These are phyloP conservation scores for Tetanocera ferruginea DNA, from an alignment of 2,888 invertebrate species.

Conservation along the genomic window DNA sequence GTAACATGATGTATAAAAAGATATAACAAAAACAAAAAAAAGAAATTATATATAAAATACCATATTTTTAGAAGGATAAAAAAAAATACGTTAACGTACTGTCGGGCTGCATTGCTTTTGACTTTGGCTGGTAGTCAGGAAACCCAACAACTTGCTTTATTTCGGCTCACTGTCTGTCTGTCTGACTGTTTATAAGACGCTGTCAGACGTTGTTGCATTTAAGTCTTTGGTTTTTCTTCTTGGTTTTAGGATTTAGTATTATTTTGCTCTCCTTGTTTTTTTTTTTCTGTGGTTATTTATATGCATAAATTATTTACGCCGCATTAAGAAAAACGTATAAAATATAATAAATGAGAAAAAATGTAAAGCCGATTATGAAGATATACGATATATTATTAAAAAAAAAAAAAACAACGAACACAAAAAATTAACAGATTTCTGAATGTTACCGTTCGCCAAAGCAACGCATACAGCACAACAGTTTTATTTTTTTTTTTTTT, in stretches of 20 bases:
- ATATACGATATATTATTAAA: neutral
- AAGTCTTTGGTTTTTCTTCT: neutral
- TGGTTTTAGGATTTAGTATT: conserved; percentile 3
- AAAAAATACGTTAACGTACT: neutral
- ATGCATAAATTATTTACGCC: conserved; percentile 63
- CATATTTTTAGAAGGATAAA: conserved; percentile 27
- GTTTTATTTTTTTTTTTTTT: neutral
- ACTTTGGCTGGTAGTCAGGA: neutral
- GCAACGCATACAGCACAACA: neutral
- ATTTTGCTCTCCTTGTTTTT: conserved; percentile 10
- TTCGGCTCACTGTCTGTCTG: neutral
- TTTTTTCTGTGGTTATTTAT: conserved; percentile 49
- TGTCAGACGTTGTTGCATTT: neutral
- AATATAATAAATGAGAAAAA: conserved; percentile 43
- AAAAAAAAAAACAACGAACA: neutral
- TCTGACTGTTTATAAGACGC: neutral
- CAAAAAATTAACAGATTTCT: neutral
- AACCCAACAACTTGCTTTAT: neutral
- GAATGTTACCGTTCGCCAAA: neutral
- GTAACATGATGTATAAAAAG: conserved; percentile 51
- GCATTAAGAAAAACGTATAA: conserved; percentile 57
- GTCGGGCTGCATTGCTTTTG: neutral
- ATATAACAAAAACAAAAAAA: neutral
- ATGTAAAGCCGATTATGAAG: conserved; percentile 36
- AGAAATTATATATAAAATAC: conserved; percentile 5